Evolutionary conservation across 2,888 invertebrate species (phyloP), one percentile per base, ranked within the genome.

Genomic region (Herminia tarsipennalis): DNA sequence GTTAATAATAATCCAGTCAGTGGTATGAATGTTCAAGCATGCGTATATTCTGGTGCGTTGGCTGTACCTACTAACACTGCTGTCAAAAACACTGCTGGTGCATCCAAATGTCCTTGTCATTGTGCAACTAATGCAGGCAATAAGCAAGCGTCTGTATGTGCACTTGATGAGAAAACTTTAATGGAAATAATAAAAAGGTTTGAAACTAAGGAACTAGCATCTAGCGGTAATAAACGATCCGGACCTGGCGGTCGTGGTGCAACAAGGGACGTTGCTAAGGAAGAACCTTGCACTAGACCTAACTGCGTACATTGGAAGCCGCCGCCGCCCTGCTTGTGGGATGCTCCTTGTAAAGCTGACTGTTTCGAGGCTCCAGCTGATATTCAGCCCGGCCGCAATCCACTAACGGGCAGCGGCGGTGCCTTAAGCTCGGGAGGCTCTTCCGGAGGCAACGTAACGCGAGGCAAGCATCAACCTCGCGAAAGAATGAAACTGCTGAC

Each of bases 291-390:
- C 58, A 83, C 83, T 50, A 85, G 83, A 55, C 75, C 76, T 8
- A 85, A 82, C 34, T 89, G 86, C 59, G 62, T 88, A 10, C 86
- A 86, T 58, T 87, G 86, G 80, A 70, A 86, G 58, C 86, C 88
- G 14, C 87, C 89, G 42, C 77, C 86, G 45, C 88, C 87, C 9
- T 89, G 88, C 55, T 71, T 86, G 33, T 88, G 87, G 85, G 76
- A 88, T 55, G 70, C 74, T 30, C 88, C 89, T 35, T 90, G 88
- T 59, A 88, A 86, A 71, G 88, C 88, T 1, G 88, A 88, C 58
- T 88, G 88, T 69, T 88, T 88, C 37, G 86, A 88, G 54, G 70
- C 86, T 20, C 79, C 64, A 1, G 75, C 76, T 14, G 79, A 78
- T 17, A 76, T 81, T 29, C 80, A 78, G 46, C 82, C 83, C 5